phyloP scores from a whole-genome alignment of 2,797 vertebrate species.

The Propithecus perrieri region DNA sequence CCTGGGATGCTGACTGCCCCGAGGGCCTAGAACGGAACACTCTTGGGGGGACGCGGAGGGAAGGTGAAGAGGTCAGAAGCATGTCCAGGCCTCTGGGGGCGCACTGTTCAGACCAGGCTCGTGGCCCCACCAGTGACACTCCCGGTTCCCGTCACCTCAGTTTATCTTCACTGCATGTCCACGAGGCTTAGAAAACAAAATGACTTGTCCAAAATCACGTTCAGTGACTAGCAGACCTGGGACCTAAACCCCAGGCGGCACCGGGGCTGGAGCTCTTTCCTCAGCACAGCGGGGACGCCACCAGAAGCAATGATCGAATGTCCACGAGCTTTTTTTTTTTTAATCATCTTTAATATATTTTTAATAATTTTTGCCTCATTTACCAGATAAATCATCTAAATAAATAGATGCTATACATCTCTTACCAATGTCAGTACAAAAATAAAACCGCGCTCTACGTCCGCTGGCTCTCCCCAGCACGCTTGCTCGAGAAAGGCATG shows the following conservation, averaged over 20 bases:
- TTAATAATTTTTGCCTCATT: constrained; percentile 86
- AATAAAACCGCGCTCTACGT: constrained; percentile 86
- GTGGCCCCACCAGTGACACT: rapidly evolving
- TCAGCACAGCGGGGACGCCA: rapidly evolving
- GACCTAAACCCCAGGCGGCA: background rate
- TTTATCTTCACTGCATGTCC: background rate
- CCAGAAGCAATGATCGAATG: background rate
- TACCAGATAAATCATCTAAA: constrained; percentile 90
- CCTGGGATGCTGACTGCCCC: rapidly evolving
- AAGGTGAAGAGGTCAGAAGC: background rate
- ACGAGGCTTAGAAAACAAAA: background rate
- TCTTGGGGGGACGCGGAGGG: background rate
- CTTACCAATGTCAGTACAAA: constrained; percentile 88
- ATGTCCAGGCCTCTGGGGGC: rapidly evolving
- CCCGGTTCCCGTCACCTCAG: background rate
- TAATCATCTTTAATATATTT: constrained; percentile 86
- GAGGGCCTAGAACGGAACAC: background rate
- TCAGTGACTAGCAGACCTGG: background rate
- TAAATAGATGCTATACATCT: constrained; percentile 90
- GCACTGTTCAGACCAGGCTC: rapidly evolving
- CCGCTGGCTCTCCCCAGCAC: constrained; percentile 79
- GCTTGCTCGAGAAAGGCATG: constrained; percentile 77
- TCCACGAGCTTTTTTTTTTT: background rate
- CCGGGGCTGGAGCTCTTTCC: background rate
- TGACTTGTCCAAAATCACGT: background rate